Base-by-base conservation (phyloP, 2,888 invertebrate genomes). In the Ormyrus rosae region DNA sequence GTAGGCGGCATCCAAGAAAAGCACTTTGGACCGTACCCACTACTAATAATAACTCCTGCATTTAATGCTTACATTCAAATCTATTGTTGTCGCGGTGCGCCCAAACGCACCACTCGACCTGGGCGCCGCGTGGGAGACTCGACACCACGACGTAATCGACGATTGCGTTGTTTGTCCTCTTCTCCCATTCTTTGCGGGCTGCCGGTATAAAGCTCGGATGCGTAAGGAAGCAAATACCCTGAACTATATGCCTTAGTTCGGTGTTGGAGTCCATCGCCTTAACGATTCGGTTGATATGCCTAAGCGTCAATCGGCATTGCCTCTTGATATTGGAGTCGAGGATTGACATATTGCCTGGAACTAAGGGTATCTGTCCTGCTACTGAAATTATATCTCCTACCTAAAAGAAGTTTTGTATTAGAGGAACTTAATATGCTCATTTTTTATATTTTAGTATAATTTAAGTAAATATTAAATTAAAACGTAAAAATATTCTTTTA, bases 61-160 rank as follows among this genome's bases (percentile, higher is more conserved):
- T n/a, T 19, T 45, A 7, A 65, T 7, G 69, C 93, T 93, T 91
- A 96, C 96, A 97, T 91, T 97, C 96, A 89, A 97, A 97, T 83
- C 96, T 93, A 91, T 95, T 95, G 91, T 97, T 97, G 91, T 96
- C 96, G 78, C 95, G 93, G 90, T 97, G 97, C 61, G 96, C 96
- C 96, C 96, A 96, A 81, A 97, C 96, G 90, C 97, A 97, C 98
- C 98, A 98, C 91, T 98, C 98, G 45, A 98, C 95, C 72, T 94
- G 92, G 45, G 97, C 97, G 83, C 92, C 93, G 68, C 95, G 93
- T 1, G 98, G 98, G 88, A 98, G 92, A 46, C 93, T 94, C 48
- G 95, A 93, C 81, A 98, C 95, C 69, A 97, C 96, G 67, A 97
- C 94, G 91, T 96, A 96, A 92, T 97, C 96, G 87, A 96, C 95